Percentiles rank a stretch among this genome's conserved stretches.
These are phyloP conservation scores for Leptinotarsa haldemani DNA, from an alignment of 2,888 invertebrate species.

Conservation along the genomic window DNA sequence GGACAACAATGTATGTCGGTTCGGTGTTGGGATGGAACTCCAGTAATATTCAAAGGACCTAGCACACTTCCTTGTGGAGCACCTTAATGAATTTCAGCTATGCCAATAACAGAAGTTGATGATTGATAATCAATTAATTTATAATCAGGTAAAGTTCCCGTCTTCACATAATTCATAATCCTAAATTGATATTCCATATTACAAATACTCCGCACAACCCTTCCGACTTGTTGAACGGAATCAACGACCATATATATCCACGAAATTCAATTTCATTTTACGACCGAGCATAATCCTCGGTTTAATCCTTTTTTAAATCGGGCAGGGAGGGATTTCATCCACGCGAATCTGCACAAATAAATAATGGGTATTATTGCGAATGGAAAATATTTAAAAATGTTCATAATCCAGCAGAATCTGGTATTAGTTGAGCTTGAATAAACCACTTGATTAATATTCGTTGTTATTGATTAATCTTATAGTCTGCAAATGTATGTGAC, in stretches of 20 bases:
- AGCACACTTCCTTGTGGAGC: too few relatives aligned
- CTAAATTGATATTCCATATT: too few relatives aligned
- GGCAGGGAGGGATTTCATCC: background rate
- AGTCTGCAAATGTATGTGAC: background rate
- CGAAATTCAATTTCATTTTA: constrained; percentile 10
- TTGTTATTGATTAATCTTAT: constrained; percentile 12
- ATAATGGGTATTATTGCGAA: constrained; percentile 20
- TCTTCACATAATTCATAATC: too few relatives aligned
- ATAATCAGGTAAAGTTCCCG: too few relatives aligned
- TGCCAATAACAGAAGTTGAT: too few relatives aligned
- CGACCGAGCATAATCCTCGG: background rate
- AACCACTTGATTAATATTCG: constrained; percentile 20
- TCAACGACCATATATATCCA: constrained; percentile 5
- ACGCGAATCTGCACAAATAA: constrained; percentile 3
- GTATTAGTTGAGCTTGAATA: constrained; percentile 22
- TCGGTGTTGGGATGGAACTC: too few relatives aligned
- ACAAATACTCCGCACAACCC: background rate
- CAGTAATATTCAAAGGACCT: too few relatives aligned
- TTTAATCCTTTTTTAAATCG: constrained; percentile 4
- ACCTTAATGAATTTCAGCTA: too few relatives aligned
- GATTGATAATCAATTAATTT: too few relatives aligned
- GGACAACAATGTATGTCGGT: too few relatives aligned
- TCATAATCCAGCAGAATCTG: constrained; percentile 17
- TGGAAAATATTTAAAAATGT: constrained; percentile 24
- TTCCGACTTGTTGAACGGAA: background rate